A percentile compares a stretch with the other conserved stretches of the same genome.
Conservation (phyloP, 30 jellyfish, hydroid and myxozoan genomes). For the Nemopilema nomurai region DNA sequence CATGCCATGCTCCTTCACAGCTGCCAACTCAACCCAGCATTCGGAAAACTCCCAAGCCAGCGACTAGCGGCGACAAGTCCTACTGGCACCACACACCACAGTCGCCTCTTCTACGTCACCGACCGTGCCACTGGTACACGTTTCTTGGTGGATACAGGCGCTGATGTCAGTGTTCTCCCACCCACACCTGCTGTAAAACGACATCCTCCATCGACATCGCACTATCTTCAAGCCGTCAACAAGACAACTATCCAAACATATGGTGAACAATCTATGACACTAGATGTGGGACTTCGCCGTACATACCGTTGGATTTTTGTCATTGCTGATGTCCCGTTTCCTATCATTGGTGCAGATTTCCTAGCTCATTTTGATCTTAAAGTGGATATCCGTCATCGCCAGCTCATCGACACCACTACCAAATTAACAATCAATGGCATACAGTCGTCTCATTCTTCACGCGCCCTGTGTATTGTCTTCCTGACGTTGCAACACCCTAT, state of each 20-base stretch:
- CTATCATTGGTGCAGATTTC: slow-evolving; percentile 65
- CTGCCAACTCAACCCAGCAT: slow-evolving; percentile 11
- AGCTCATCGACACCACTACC: slow-evolving; percentile 39
- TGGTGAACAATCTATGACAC: slow-evolving; percentile 13
- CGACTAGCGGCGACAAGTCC: slow-evolving; percentile 45
- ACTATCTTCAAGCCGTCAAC: slow-evolving; percentile 44
- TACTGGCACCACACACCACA: slow-evolving; percentile 11
- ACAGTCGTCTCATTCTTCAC: slow-evolving; percentile 19
- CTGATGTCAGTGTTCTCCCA: slow-evolving; percentile 61
- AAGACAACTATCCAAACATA: slow-evolving; percentile 29
- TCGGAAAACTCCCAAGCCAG: slow-evolving; percentile 32
- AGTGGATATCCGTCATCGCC: slow-evolving; percentile 22
- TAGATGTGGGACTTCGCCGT: slow-evolving; percentile 42
- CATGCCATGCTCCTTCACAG: slow-evolving; percentile 26
- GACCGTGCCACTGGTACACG: slow-evolving; percentile 23
- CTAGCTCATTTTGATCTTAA: slow-evolving; percentile 12
- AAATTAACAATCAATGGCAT: slow-evolving; percentile 4
- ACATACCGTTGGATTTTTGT: slow-evolving; percentile 44
- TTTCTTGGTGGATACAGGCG: slow-evolving; percentile 64
- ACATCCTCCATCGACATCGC: neutral
- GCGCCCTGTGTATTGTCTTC: slow-evolving; percentile 4
- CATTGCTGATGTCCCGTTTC: slow-evolving; percentile 47
- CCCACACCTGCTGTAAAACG: slow-evolving; percentile 17
- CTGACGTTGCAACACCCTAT: slow-evolving; percentile 19
- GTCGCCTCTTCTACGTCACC: slow-evolving; percentile 54